Evolutionary conservation across 2,888 invertebrate genomes (phyloP).

Genomic region (Choreutis nemorana): DNA sequence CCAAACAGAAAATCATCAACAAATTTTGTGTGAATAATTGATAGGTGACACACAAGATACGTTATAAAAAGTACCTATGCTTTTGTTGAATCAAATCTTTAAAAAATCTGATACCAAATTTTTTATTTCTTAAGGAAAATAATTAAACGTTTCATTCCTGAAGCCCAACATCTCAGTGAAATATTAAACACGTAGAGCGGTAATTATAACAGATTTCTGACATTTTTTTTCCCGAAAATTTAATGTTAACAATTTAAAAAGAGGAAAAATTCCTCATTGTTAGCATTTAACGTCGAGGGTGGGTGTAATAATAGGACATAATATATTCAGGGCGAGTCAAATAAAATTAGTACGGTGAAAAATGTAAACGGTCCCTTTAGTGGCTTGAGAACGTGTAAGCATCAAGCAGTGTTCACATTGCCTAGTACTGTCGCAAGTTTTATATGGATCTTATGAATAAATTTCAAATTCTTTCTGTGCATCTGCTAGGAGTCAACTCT

Average conservation of each 20-base stretch:
- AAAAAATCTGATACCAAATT: too few relatives aligned
- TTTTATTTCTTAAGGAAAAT: too few relatives aligned
- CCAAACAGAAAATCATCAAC: too few relatives aligned
- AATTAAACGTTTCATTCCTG: too few relatives aligned
- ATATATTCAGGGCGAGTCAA: constrained; percentile 64
- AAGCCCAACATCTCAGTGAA: too few relatives aligned
- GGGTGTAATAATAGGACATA: constrained; percentile 59
- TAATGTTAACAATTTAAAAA: constrained; percentile 52
- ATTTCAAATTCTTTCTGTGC: background rate
- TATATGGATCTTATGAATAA: background rate
- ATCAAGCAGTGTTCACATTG: constrained; percentile 20
- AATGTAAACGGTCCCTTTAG: constrained; percentile 62
- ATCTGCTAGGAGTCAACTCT: too few relatives aligned
- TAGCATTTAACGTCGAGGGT: constrained; percentile 48
- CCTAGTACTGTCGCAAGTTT: background rate
- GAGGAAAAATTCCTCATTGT: constrained; percentile 48
- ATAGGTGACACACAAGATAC: too few relatives aligned
- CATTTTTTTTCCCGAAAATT: constrained; percentile 39
- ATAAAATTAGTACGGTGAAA: constrained; percentile 66
- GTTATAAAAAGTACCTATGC: too few relatives aligned
- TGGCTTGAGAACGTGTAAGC: constrained; percentile 53
- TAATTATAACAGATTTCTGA: constrained; percentile 49
- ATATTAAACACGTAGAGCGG: too few relatives aligned
- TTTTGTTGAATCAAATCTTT: too few relatives aligned
- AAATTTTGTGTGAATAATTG: too few relatives aligned